phyloP scores from a whole-genome alignment of 2,888 invertebrate species.

The Sinodicranocentrus sp. region DNA sequence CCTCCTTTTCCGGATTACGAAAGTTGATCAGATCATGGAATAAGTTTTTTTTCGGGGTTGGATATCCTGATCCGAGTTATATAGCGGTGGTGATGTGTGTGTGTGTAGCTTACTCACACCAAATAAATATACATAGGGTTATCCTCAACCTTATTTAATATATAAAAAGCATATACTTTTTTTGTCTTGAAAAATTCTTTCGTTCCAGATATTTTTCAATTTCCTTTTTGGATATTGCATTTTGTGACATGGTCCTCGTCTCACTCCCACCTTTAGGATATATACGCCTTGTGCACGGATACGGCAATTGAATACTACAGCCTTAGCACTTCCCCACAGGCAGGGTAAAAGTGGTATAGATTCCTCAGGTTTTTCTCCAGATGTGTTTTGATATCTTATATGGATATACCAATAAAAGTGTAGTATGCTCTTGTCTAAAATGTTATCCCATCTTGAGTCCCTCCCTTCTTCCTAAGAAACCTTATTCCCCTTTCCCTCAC shows the following conservation, averaged over 20 bases:
- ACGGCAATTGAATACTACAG: constrained; percentile 41
- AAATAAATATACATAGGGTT: neutral
- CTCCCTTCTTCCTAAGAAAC: too few relatives aligned
- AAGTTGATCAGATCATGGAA: constrained; percentile 56
- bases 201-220: constrained; percentile 72
- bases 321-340: too few relatives aligned
- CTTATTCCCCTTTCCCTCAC: too few relatives aligned
- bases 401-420: too few relatives aligned
- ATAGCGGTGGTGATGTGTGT: too few relatives aligned
- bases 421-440: too few relatives aligned
- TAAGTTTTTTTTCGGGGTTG: too few relatives aligned
- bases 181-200: constrained; percentile 16
- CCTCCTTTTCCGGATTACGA: constrained; percentile 63
- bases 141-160: neutral
- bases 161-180: constrained; percentile 1
- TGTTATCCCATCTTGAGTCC: too few relatives aligned
- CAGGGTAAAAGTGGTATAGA: too few relatives aligned
- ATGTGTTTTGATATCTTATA: too few relatives aligned
- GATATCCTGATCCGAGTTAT: too few relatives aligned
- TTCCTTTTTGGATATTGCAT: constrained; percentile 71
- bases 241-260: constrained; percentile 55
- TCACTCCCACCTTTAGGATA: constrained; percentile 26
- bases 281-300: constrained; percentile 17
- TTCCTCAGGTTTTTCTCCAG: too few relatives aligned
- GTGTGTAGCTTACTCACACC: neutral